These are phyloP conservation scores for Hypotaenidia okinawae DNA, from an alignment of 2,797 vertebrate species.

Conservation along the genomic window DNA sequence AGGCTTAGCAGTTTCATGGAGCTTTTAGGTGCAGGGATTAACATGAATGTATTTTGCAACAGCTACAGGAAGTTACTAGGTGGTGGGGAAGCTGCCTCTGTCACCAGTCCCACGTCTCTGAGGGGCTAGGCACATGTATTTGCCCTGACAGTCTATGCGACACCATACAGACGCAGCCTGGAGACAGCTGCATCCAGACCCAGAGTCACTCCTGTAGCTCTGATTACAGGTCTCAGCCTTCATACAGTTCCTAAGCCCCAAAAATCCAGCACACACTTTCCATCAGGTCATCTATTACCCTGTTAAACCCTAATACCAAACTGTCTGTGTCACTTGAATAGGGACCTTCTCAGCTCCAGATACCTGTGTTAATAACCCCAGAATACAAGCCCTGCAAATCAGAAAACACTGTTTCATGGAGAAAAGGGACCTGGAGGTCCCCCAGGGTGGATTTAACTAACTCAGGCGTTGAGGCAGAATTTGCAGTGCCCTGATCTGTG, in stretches of 20 bases:
- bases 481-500: neutral
- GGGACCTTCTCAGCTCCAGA: neutral
- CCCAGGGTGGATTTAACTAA: neutral
- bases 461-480: neutral
- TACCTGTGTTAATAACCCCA: neutral
- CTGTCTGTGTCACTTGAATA: neutral
- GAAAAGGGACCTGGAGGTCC: neutral
- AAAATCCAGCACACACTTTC: neutral
- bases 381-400: neutral
- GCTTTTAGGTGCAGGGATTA: neutral
- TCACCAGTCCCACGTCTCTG: neutral
- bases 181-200: neutral
- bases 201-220: neutral
- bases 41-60: neutral
- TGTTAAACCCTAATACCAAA: neutral
- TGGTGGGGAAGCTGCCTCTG: neutral
- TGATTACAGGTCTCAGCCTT: neutral
- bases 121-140: neutral
- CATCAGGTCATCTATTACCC: neutral
- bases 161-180: fast-evolving
- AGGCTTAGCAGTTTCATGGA: neutral
- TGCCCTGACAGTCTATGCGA: neutral
- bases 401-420: neutral
- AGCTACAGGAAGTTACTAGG: neutral
- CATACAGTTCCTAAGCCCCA: neutral